phyloP scores from a whole-genome alignment of 2,797 vertebrate species.

The Ataeniobius toweri region DNA sequence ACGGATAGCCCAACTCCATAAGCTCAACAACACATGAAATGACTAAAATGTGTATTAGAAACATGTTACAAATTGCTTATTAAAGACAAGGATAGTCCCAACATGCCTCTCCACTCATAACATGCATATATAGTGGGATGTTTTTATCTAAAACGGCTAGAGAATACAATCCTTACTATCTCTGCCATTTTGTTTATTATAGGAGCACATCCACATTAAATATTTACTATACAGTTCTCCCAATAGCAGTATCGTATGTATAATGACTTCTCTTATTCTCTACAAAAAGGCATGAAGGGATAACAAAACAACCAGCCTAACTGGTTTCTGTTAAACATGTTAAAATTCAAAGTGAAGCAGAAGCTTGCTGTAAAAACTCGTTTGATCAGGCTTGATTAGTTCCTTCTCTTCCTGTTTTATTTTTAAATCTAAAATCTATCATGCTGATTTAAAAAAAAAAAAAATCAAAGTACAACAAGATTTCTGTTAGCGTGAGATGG shows the following conservation, averaged over 20 bases:
- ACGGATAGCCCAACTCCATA: background rate
- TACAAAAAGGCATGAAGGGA: too few relatives aligned
- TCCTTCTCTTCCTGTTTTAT: background rate
- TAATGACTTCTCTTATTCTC: background rate
- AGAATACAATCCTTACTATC: too few relatives aligned
- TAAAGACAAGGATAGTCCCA: background rate
- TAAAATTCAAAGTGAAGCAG: background rate
- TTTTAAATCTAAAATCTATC: background rate
- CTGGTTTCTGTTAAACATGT: background rate
- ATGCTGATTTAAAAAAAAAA: conserved; percentile 16
- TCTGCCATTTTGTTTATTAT: too few relatives aligned
- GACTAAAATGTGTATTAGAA: background rate
- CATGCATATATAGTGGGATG: too few relatives aligned
- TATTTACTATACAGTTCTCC: background rate
- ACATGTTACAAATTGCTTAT: background rate
- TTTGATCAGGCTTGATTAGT: conserved; percentile 15
- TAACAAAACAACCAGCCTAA: background rate
- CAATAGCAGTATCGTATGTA: background rate
- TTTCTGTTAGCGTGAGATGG: conserved; percentile 10
- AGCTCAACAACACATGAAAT: background rate
- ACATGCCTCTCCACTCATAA: background rate
- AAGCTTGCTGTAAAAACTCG: background rate
- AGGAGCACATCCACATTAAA: too few relatives aligned
- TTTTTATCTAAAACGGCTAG: too few relatives aligned
- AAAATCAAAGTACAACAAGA: conserved; percentile 36